Evolutionary conservation across 2,797 vertebrate species (phyloP).

Genomic region (Liparis tanakae): DNA sequence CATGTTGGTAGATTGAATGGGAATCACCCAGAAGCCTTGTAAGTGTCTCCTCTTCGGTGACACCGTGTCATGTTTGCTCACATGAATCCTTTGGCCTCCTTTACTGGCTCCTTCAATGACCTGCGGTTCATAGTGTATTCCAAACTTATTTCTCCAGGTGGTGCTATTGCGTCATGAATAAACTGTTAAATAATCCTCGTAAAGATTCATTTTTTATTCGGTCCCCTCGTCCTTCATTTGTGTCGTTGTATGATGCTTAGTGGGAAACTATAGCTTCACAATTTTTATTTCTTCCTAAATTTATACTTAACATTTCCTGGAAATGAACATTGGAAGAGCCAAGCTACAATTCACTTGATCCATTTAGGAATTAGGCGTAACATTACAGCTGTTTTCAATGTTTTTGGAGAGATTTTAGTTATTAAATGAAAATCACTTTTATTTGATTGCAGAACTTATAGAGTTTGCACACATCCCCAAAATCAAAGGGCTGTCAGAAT

Average conservation of each 20-base stretch:
- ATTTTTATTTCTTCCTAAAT: not conserved
- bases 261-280: not conserved
- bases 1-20: not conserved
- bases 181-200: not conserved
- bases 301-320: not conserved
- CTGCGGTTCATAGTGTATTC: slow-evolving; percentile 15
- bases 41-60: not conserved
- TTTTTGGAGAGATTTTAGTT: not conserved
- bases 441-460: not conserved
- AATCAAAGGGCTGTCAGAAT: not conserved
- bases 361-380: not conserved
- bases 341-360: not conserved
- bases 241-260: not conserved
- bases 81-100: slow-evolving; percentile 11
- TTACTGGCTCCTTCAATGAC: slow-evolving; percentile 23
- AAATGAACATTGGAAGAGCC: not conserved
- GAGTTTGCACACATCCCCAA: not conserved
- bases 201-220: slow-evolving; percentile 22
- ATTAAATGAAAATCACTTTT: not conserved
- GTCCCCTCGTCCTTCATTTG: not conserved
- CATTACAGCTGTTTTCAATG: not conserved
- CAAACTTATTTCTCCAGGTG: slow-evolving; percentile 41
- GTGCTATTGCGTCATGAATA: slow-evolving; percentile 39
- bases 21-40: slow-evolving; percentile 1
- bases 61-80: not conserved